A percentile compares a stretch with the other conserved stretches of the same genome.
Conservation (phyloP, 2,797 vertebrate genomes). For the Typhlichthys eigenmanni region DNA sequence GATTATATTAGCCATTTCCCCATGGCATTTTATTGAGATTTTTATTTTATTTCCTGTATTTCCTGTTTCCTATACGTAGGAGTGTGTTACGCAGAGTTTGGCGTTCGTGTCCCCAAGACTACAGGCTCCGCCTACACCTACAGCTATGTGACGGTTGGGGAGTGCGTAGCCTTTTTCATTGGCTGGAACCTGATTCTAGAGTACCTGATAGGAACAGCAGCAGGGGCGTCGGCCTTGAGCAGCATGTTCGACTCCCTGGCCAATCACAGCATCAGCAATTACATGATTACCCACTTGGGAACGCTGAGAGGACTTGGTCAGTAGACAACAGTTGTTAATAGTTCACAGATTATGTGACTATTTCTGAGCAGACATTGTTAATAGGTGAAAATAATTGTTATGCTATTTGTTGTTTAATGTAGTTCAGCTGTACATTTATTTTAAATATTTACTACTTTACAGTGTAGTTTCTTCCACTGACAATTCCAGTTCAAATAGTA, state of each 20-base stretch:
- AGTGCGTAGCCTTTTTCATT: slow-evolving; percentile 95
- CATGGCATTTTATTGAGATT: too few relatives aligned
- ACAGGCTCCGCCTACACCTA: slow-evolving; percentile 97
- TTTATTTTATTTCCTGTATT: too few relatives aligned
- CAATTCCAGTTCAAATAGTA: too few relatives aligned
- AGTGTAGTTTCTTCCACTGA: too few relatives aligned
- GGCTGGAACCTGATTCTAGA: slow-evolving; percentile 98
- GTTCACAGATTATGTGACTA: too few relatives aligned
- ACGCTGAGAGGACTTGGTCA: slow-evolving; percentile 89
- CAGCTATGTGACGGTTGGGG: slow-evolving; percentile 96
- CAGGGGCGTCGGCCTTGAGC: slow-evolving; percentile 92
- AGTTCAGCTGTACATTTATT: too few relatives aligned
- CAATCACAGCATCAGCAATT: slow-evolving; percentile 93
- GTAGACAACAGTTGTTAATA: slow-evolving; percentile 13
- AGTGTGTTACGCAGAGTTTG: slow-evolving; percentile 96
- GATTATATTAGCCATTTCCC: too few relatives aligned
- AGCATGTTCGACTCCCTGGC: slow-evolving; percentile 96
- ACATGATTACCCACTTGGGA: slow-evolving; percentile 88
- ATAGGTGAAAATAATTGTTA: too few relatives aligned
- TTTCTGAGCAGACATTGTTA: too few relatives aligned
- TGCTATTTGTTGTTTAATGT: too few relatives aligned
- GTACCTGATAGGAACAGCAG: slow-evolving; percentile 94
- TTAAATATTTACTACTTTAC: too few relatives aligned
- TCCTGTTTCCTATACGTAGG: slow-evolving; percentile 65
- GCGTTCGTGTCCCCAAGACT: slow-evolving; percentile 93